Base-by-base conservation (phyloP, 2,113 vertebrate species). In the Ovis canadensis region DNA sequence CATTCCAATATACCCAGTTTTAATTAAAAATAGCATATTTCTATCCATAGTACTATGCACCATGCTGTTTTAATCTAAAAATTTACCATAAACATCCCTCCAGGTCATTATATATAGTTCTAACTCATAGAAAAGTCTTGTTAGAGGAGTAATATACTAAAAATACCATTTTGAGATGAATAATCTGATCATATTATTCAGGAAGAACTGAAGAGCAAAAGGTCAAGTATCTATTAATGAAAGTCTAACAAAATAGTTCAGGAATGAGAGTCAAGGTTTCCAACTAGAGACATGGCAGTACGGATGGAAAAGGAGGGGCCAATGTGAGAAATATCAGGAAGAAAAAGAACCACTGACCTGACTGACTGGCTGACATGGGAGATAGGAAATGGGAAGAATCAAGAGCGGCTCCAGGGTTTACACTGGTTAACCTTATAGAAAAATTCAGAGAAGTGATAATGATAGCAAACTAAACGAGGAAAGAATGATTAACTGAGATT, bases 111-210 rank as follows among this genome's bases (percentile, higher is more conserved):
- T 9, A 62, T 57, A 43, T 2, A 83, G 48, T 62, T 93, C 31
- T 77, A 67, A 78, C 8, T 52, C 86, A 92, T 0, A 78, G 40
- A 67, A 94, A 36, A 92, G 45, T 71, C 55, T 84, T 92, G 12
- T 55, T 55, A 71, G 36, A 87, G 3, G 21, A 45, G 5, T 36
- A 9, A 14, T 29, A 90, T 27, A 15, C 8, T 52, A 48, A 94
- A 94, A 92, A 55, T 29, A 77, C 27, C 19, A 77, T 78, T 92
- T 96, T 96, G n/a, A 91, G 50, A 93, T 36, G n/a, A 95, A 40
- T 36, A 82, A 45, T 19, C 23, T 52, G 17, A 10, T 50, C 31
- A 6, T 36, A 21, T 91, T 91, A 48, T 27, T n/a, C 16, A 88
- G 45, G 62, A 88, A 84, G 40, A 86, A 31, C 5, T 17, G 13